Conservation (phyloP, 2,113 vertebrate genomes). For the Megalops atlanticus region DNA sequence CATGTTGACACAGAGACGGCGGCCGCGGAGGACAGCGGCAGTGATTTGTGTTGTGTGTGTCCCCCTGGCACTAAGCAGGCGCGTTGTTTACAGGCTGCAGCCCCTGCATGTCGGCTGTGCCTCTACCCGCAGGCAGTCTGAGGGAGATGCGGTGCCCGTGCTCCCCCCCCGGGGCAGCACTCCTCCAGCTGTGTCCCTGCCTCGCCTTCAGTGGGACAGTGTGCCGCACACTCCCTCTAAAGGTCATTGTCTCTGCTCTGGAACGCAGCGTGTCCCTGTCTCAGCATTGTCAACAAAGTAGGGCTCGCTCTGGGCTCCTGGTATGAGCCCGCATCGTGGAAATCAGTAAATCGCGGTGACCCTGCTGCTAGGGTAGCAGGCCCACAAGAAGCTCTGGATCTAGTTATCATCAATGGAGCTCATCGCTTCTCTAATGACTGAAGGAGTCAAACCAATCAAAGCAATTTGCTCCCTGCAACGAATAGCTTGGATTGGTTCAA, state of each 20-base stretch:
- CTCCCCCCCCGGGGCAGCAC: conserved; percentile 1
- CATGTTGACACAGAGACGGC: not conserved
- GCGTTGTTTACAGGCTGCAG: conserved; percentile 19
- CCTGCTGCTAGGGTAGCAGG: not conserved
- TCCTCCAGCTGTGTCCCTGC: conserved; percentile 21
- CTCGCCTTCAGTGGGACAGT: not conserved
- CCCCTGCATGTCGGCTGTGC: not conserved
- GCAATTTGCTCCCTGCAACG: not conserved
- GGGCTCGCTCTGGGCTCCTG: not conserved
- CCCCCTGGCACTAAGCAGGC: not conserved
- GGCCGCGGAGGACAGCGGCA: not conserved
- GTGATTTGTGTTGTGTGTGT: not conserved
- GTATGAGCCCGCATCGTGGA: not conserved
- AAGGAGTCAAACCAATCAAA: not conserved
- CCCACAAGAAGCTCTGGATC: not conserved
- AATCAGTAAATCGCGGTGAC: not conserved
- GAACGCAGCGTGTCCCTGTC: not conserved
- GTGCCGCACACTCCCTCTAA: not conserved
- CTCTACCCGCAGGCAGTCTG: not conserved
- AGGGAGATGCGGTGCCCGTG: not conserved
- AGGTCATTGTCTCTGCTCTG: conserved; percentile 6
- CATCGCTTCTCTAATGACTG: conserved; percentile 6
- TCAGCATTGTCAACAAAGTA: not conserved
- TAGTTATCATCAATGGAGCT: not conserved
- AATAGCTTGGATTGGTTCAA: not conserved